phyloP scores from a whole-genome alignment of 2,888 invertebrate species.

The Parnassius smintheus region DNA sequence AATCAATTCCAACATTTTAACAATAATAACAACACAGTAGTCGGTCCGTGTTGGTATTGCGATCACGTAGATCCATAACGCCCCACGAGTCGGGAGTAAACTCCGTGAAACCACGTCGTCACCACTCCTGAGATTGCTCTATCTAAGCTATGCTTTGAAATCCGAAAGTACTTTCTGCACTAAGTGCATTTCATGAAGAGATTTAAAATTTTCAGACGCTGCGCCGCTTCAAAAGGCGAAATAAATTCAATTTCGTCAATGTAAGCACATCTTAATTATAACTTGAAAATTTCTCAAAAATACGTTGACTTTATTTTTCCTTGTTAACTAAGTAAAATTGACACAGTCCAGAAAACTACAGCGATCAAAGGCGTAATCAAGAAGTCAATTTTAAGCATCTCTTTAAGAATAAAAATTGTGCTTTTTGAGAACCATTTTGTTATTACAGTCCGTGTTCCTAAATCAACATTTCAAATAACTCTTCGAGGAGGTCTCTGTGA shows the following conservation, averaged over 20 bases:
- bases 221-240: constrained; percentile 17
- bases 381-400: constrained; percentile 16
- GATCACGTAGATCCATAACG: constrained; percentile 66
- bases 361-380: constrained; percentile 26
- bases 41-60: constrained; percentile 54
- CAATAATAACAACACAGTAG: constrained; percentile 41
- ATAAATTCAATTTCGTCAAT: constrained; percentile 26
- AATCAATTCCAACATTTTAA: constrained; percentile 41
- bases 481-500: constrained; percentile 17
- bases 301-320: constrained; percentile 16
- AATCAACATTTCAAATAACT: constrained; percentile 24
- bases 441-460: constrained; percentile 15
- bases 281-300: constrained; percentile 21
- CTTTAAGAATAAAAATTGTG: constrained; percentile 12
- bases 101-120: constrained; percentile 52
- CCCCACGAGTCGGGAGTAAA: constrained; percentile 39
- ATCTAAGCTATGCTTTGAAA: constrained; percentile 49
- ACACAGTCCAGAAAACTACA: constrained; percentile 22
- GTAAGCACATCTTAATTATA: constrained; percentile 25
- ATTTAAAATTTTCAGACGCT: constrained; percentile 34
- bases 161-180: constrained; percentile 32
- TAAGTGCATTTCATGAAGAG: constrained; percentile 34
- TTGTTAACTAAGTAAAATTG: constrained; percentile 17
- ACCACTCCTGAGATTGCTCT: constrained; percentile 58
- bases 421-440: constrained; percentile 10